A percentile compares a stretch with the other conserved stretches of the same genome.
phyloP scores from a whole-genome alignment of 2,797 vertebrate genomes.

The Etheostoma nigrum region DNA sequence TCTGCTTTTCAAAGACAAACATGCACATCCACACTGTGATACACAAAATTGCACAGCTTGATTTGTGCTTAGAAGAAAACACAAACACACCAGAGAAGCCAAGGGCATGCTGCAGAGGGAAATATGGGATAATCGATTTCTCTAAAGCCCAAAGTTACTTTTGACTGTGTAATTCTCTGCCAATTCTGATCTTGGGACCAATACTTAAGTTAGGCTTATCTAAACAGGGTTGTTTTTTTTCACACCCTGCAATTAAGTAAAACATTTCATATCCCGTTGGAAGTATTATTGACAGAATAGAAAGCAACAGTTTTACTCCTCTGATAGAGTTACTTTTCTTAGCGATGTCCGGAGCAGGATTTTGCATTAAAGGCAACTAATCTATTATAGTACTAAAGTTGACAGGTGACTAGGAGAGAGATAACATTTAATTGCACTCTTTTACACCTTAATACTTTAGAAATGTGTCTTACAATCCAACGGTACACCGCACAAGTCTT shows the following conservation, averaged over 20 bases:
- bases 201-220: conserved; percentile 38
- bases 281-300: conserved; percentile 31
- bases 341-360: background rate
- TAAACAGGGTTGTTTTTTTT: conserved; percentile 25
- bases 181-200: conserved; percentile 51
- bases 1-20: conserved; percentile 51
- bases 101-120: conserved; percentile 49
- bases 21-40: conserved; percentile 27
- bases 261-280: conserved; percentile 32
- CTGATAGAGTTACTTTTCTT: background rate
- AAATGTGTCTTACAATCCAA: background rate
- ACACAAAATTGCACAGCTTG: conserved; percentile 33
- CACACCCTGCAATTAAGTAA: conserved; percentile 23
- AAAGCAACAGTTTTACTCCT: conserved; percentile 19
- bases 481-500: background rate
- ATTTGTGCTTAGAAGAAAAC: conserved; percentile 57
- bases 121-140: conserved; percentile 63
- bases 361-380: background rate
- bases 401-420: background rate
- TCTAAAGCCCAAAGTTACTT: conserved; percentile 49
- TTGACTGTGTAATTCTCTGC: conserved; percentile 46
- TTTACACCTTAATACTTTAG: background rate
- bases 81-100: conserved; percentile 56
- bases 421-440: background rate
- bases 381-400: background rate